Percentiles rank a stretch among this genome's conserved stretches.
Conservation (phyloP, 2,113 vertebrate species). For the Pagrus major region DNA sequence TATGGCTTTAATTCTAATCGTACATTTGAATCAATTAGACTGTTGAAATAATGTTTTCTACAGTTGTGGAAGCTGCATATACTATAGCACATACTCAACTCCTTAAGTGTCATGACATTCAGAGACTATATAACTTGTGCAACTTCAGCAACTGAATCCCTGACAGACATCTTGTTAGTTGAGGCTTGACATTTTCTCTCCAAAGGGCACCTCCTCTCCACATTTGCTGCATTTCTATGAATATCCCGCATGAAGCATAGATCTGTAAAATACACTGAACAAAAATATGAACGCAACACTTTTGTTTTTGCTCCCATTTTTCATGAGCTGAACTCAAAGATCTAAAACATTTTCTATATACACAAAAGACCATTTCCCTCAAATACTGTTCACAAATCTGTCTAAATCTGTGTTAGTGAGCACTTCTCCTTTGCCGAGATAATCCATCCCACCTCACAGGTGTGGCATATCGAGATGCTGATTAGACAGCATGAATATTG, state of each 20-base stretch:
- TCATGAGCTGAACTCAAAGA: too few relatives aligned
- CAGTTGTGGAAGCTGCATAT: background rate
- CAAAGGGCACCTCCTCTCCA: slow-evolving; percentile 41
- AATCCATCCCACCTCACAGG: too few relatives aligned
- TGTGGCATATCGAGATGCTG: too few relatives aligned
- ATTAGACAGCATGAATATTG: too few relatives aligned
- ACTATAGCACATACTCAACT: background rate
- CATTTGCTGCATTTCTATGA: slow-evolving; percentile 1
- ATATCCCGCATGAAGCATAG: background rate
- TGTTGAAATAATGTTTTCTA: background rate
- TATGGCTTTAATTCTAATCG: background rate
- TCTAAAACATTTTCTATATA: too few relatives aligned
- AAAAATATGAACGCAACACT: too few relatives aligned
- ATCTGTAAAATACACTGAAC: background rate
- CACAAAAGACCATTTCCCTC: too few relatives aligned
- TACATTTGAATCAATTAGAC: background rate
- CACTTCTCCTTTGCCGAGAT: too few relatives aligned
- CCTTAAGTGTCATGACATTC: background rate
- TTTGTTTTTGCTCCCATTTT: too few relatives aligned
- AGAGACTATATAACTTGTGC: background rate
- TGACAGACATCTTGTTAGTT: slow-evolving; percentile 13
- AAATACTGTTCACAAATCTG: too few relatives aligned
- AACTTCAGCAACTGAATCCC: slow-evolving; percentile 28
- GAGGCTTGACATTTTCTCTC: slow-evolving; percentile 58
- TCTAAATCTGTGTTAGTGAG: too few relatives aligned